These are phyloP conservation scores for Dryoscopus gambensis DNA, from an alignment of 2,113 vertebrate species.

Conservation along the genomic window DNA sequence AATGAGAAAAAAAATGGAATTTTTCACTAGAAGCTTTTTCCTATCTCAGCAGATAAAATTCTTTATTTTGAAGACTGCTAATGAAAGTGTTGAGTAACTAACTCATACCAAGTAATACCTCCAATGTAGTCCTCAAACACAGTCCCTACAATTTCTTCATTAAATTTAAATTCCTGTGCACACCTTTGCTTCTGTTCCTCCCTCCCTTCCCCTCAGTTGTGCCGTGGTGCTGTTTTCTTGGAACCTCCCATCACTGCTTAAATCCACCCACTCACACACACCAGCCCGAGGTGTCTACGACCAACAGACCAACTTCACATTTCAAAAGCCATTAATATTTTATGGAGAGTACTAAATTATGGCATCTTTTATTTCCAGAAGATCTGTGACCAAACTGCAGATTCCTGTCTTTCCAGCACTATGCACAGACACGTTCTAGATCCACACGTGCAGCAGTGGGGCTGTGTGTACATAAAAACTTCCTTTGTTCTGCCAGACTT, in stretches of 20 bases:
- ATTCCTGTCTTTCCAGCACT: background rate
- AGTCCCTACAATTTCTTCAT: no score
- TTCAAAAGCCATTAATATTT: background rate
- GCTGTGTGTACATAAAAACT: background rate
- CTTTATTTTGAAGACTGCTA: background rate
- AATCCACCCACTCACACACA: background rate
- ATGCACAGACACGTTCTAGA: background rate
- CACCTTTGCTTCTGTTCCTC: background rate
- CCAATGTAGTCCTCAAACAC: background rate
- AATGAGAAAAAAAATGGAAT: background rate
- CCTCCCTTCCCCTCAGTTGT: background rate
- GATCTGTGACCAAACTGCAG: slow-evolving; percentile 3
- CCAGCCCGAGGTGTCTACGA: background rate
- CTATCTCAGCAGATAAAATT: background rate
- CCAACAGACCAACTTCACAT: background rate
- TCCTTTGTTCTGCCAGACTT: background rate
- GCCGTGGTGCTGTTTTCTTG: background rate
- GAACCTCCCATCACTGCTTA: no score
- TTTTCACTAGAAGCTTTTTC: background rate
- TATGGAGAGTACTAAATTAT: slow-evolving; percentile 1
- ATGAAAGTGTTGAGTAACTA: background rate
- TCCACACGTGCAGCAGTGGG: background rate
- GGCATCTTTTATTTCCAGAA: slow-evolving; percentile 13
- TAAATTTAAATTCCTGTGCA: background rate
- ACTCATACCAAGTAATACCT: background rate